These are phyloP conservation scores for Hylaea fasciaria DNA, from an alignment of 2,888 invertebrate species.

Conservation along the genomic window DNA sequence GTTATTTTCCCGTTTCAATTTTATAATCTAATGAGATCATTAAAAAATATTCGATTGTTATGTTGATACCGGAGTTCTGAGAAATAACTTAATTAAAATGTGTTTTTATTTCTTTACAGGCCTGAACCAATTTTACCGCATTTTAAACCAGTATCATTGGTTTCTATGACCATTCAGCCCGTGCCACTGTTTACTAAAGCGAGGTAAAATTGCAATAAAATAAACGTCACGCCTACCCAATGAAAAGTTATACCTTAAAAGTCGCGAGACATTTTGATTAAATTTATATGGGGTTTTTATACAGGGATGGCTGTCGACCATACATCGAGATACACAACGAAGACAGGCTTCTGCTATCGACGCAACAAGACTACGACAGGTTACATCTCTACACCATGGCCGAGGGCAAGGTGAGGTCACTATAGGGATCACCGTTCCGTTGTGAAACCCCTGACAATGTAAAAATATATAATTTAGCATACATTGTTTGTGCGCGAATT, in stretches of 20 bases:
- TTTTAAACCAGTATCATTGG: slow-evolving; percentile 92
- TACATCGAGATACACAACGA: slow-evolving; percentile 96
- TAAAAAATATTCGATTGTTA: too few relatives aligned
- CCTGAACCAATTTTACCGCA: slow-evolving; percentile 91
- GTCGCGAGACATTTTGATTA: neutral
- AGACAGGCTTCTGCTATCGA: slow-evolving; percentile 91
- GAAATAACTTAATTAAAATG: neutral
- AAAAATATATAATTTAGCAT: too few relatives aligned
- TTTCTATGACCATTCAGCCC: slow-evolving; percentile 92
- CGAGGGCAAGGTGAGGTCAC: slow-evolving; percentile 87
- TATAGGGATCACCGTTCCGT: neutral
- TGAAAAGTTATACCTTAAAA: neutral
- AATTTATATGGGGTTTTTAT: slow-evolving; percentile 42
- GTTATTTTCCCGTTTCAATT: too few relatives aligned
- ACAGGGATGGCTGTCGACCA: slow-evolving; percentile 96
- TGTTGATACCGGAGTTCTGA: too few relatives aligned
- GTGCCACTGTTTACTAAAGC: slow-evolving; percentile 97
- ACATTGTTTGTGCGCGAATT: too few relatives aligned
- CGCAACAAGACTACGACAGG: slow-evolving; percentile 95
- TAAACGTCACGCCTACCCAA: neutral
- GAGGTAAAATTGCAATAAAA: slow-evolving; percentile 79
- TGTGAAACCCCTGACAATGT: neutral
- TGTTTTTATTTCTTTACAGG: slow-evolving; percentile 59
- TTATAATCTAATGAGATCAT: too few relatives aligned
- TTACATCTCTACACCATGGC: slow-evolving; percentile 90